Conservation (phyloP, 2,113 vertebrate species). For the Chrysemys picta region DNA sequence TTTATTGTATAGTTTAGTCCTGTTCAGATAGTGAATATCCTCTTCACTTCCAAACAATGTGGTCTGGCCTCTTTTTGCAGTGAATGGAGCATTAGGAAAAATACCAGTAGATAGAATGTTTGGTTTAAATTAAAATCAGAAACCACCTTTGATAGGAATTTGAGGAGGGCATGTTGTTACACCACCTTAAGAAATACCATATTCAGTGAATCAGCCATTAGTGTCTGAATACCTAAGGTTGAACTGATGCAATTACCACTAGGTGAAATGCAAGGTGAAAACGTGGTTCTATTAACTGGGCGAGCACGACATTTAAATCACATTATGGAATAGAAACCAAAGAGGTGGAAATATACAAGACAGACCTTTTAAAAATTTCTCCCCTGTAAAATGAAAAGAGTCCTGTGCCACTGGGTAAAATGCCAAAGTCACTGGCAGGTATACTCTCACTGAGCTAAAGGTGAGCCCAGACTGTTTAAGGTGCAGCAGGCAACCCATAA, state of each 20-base stretch:
- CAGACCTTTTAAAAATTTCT: too few species aligned
- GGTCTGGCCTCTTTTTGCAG: neutral
- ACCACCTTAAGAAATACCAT: neutral
- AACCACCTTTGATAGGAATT: neutral
- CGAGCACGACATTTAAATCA: neutral
- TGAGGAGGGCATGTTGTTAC: neutral
- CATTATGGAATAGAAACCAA: neutral
- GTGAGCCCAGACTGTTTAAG: too few species aligned
- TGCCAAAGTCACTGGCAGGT: too few species aligned
- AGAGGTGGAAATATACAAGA: neutral
- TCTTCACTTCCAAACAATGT: neutral
- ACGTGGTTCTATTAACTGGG: neutral
- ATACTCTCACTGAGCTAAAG: too few species aligned
- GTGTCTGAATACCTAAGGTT: neutral
- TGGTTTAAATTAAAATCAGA: neutral
- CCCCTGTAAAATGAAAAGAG: too few species aligned
- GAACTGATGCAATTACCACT: neutral
- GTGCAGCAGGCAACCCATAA: too few species aligned
- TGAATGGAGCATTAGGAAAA: neutral
- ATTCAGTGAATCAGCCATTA: rapidly evolving
- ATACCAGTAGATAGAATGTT: neutral
- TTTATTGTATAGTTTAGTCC: neutral
- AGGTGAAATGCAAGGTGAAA: neutral
- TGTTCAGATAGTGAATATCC: neutral
- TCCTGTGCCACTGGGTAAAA: too few species aligned